These are phyloP conservation scores for Phanerotoma sp. DNA, from an alignment of 2,888 invertebrate species.

Conservation along the genomic window DNA sequence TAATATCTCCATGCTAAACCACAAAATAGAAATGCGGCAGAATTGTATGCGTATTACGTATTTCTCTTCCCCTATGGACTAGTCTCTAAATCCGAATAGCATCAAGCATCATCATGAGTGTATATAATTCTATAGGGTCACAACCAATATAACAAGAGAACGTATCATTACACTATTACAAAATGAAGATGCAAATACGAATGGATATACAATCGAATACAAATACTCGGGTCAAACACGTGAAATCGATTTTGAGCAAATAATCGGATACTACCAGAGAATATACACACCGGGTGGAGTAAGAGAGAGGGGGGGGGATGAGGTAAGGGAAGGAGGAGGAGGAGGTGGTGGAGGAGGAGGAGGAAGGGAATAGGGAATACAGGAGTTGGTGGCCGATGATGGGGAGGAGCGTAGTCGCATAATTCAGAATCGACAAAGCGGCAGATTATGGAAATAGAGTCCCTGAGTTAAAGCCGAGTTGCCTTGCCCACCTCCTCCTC, in stretches of 20 bases:
- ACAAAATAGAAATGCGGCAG: too few relatives aligned
- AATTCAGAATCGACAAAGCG: conserved; percentile 58
- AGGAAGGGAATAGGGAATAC: conserved; percentile 20
- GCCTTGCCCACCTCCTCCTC: conserved; percentile 29
- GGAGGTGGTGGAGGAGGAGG: conserved; percentile 28
- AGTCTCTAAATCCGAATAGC: too few relatives aligned
- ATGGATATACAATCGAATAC: conserved; percentile 27
- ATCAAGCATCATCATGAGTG: too few relatives aligned
- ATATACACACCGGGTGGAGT: conserved; percentile 4
- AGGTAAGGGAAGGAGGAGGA: conserved; percentile 21
- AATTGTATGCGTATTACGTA: too few relatives aligned
- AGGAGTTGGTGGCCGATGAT: conserved; percentile 21
- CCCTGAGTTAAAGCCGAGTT: conserved; percentile 49
- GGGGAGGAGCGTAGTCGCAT: conserved; percentile 48
- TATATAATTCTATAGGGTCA: too few relatives aligned
- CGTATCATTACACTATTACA: conserved; percentile 29
- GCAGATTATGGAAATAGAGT: conserved; percentile 58
- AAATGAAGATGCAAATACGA: conserved; percentile 33
- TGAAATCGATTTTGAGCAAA: conserved; percentile 57
- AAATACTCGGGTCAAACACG: conserved; percentile 48
- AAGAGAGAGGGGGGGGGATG: conserved; percentile 10
- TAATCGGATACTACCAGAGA: conserved; percentile 53
- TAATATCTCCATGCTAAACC: too few relatives aligned
- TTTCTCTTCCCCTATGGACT: too few relatives aligned
- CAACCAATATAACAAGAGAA: too few relatives aligned